phyloP scores from a whole-genome alignment of 2,888 invertebrate species.

The Orchestes rusci region DNA sequence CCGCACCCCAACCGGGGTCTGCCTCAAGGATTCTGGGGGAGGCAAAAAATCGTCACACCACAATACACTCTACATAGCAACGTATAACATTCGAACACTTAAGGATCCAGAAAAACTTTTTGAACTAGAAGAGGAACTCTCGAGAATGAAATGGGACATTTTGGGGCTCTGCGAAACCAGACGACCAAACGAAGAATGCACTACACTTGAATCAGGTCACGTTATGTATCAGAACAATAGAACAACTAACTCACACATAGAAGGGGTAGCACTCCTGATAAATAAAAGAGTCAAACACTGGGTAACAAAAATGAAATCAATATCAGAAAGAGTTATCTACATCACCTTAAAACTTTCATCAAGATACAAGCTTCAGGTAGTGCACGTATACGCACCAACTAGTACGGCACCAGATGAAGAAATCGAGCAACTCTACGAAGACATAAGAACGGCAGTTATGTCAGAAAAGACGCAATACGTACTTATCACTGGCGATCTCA shows the following conservation, averaged over 20 bases:
- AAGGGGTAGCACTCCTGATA: neutral
- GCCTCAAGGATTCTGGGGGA: neutral
- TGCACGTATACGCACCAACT: neutral
- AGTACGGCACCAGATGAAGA: neutral
- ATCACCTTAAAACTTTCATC: neutral
- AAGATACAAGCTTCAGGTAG: neutral
- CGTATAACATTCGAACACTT: neutral
- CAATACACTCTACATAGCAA: neutral
- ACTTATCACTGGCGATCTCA: neutral
- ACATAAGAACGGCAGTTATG: neutral
- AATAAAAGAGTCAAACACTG: slow-evolving; percentile 7
- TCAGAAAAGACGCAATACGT: neutral
- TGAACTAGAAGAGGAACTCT: neutral
- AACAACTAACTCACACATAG: neutral
- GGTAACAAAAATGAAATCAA: neutral
- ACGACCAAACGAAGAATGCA: neutral
- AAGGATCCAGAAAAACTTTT: neutral
- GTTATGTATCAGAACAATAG: neutral
- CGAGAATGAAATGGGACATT: neutral
- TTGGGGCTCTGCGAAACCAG: neutral
- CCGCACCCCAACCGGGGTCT: no score
- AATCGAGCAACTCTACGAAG: neutral
- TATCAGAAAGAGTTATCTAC: neutral
- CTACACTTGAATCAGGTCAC: neutral
- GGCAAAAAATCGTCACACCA: neutral